phyloP scores from a whole-genome alignment of 2,888 invertebrate species.

The Chymomyza caudatula region DNA sequence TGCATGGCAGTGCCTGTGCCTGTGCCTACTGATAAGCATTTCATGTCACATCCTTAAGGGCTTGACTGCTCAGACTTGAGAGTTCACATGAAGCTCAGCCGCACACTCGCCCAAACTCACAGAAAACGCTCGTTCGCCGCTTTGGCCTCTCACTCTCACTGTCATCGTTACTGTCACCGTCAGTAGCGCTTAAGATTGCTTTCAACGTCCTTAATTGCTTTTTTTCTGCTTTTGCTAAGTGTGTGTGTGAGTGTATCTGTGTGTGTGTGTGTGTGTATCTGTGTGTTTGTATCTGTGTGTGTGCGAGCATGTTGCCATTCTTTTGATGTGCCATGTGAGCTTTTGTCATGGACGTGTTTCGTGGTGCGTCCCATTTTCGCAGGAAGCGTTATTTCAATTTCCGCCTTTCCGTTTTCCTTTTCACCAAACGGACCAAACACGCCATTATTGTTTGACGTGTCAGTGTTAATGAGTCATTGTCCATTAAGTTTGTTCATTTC shows the following conservation, averaged over 20 bases:
- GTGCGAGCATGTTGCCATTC: constrained; percentile 35
- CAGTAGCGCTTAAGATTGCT: constrained; percentile 76
- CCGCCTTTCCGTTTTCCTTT: constrained; percentile 62
- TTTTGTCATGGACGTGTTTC: constrained; percentile 52
- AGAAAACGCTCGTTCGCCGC: not conserved
- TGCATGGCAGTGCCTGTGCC: constrained; percentile 26
- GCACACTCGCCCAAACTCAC: too few relatives aligned
- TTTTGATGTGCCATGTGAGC: constrained; percentile 57
- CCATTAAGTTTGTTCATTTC: constrained; percentile 72
- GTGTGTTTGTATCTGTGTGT: constrained; percentile 21
- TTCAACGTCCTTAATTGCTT: constrained; percentile 78
- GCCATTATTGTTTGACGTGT: constrained; percentile 73
- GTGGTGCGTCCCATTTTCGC: constrained; percentile 43
- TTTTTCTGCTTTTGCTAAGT: constrained; percentile 50
- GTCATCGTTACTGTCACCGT: constrained; percentile 64
- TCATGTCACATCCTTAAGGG: constrained; percentile 75
- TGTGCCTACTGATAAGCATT: constrained; percentile 72
- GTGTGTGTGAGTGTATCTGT: constrained; percentile 19
- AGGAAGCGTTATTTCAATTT: constrained; percentile 73
- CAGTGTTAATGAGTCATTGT: constrained; percentile 76
- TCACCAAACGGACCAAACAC: constrained; percentile 61
- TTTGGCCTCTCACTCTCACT: constrained; percentile 12
- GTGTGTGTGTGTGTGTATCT: constrained; percentile 17
- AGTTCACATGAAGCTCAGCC: not conserved
- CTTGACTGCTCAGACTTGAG: constrained; percentile 26